Percentiles rank a stretch among this genome's conserved stretches.
Evolutionary conservation across 2,888 invertebrate genomes (phyloP).

Genomic region (Lottia gigantea): DNA sequence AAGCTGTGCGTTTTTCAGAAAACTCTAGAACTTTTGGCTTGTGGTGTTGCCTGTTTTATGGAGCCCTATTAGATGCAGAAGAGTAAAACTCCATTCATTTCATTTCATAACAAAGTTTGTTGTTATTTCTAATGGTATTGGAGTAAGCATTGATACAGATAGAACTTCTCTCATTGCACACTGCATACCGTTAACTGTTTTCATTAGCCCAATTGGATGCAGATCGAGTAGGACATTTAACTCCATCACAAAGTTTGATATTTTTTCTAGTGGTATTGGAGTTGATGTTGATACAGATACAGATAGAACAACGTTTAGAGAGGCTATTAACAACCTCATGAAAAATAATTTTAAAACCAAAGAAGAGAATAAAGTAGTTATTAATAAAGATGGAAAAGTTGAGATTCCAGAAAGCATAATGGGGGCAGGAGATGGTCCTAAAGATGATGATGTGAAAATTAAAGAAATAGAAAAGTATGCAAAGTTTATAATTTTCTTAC

Average conservation of each 20-base stretch:
- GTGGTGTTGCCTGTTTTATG: too few relatives aligned
- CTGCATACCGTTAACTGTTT: too few relatives aligned
- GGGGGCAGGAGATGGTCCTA: background rate
- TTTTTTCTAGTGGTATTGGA: background rate
- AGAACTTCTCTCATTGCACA: too few relatives aligned
- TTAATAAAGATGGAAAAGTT: background rate
- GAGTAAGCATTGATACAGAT: background rate
- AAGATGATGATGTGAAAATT: background rate
- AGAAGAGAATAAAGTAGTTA: background rate
- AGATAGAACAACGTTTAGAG: background rate
- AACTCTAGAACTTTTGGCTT: too few relatives aligned
- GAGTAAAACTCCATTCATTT: background rate
- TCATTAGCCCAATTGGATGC: too few relatives aligned
- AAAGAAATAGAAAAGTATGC: conserved; percentile 1
- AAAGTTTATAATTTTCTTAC: too few relatives aligned
- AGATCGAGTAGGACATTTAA: background rate
- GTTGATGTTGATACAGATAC: background rate
- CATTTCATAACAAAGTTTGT: background rate
- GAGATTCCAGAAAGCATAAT: background rate
- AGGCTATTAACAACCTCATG: background rate
- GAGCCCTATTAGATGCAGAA: too few relatives aligned
- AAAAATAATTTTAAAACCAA: conserved; percentile 1
- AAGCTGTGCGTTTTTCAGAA: background rate
- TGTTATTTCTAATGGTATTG: background rate
- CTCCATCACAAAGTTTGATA: background rate